Evolutionary conservation across 1,140 invertebrate species (phyloP), one percentile per base, ranked within the genome.

Genomic region (Pachyrhynchus sulphureomaculatus): DNA sequence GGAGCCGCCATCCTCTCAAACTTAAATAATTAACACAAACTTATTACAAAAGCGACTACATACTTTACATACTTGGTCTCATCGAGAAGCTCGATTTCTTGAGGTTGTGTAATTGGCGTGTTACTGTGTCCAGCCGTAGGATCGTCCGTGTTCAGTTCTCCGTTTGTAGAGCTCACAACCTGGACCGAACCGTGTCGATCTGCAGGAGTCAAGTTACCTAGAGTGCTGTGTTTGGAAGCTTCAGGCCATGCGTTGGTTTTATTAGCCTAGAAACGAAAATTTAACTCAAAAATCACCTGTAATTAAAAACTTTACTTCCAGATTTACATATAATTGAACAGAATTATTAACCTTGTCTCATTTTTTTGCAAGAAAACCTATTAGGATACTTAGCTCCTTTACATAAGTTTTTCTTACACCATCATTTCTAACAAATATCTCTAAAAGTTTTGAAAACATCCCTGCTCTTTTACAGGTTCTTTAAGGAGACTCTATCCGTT

Each of bases 141-240:
- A 81, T 98, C 95, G 79, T 97, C 95, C 68, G 91, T 88, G 48
- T 91, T 93, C 70, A 97, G 79, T 82, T 97, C 95, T 67, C 95
- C 95, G 80, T 97, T 97, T 54, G 94, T 96, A 64, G 95, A 97
- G 77, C 92, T 96, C 66, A 98, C 93, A 83, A 98, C 95, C 92
- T 97, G 83, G 6, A 83, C 80, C 45, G 72, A 81, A 64, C 93
- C 93, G 80, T 95, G 92, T 78, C 93, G 87, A 82, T 95, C 92
- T 74, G 92, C 92, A 70, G 93, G 91, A 67, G 92, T 94, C 73
- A 95, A 85, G 79, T 88, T 86, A 69, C 88, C 84, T 68, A 88
- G 83, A 78, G 78, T 80, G 76, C 77, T 79, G 78, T 80, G 78
- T 67, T 81, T 81, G 37, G 80, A 80, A 64, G 80, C 76, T 74